Evolutionary conservation across 2,888 invertebrate species (phyloP), one percentile per base, ranked within the genome.

Genomic region (Chloroclysta siterata): DNA sequence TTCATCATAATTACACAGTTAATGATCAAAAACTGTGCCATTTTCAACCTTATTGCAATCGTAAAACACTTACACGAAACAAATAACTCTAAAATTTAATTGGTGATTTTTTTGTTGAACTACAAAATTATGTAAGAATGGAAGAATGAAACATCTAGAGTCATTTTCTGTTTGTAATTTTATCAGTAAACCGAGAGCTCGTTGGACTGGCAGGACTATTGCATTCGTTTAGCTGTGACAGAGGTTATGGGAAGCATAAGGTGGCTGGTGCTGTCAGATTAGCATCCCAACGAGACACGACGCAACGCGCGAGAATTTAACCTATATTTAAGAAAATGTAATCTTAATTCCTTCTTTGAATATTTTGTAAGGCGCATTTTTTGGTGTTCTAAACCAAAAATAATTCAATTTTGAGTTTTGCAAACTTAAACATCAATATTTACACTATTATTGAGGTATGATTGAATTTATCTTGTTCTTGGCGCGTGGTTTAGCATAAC

Each of bases 11-110:
- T 46, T 41, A 22, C 50, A 58, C 50, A n/a, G 33, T 44, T 41
- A 29, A 54, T 47, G 36, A 47, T 36, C 46, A 46, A 51, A 42
- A 52, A 47, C 42, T 39, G 11, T 62, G 22, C 48, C 52, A 28
- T 59, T 59, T 48, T 17, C 22, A 47, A 55, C 29, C 44, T 28
- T 50, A 55, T 55, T 59, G 44, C 51, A 63, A 46, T 63, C 8
- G 47, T 47, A 36, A 60, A 51, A 63, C 59, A 55, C 36, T 29
- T 58, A 48, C 63, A 63, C 57, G 57, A 62, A 56, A 46, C 13
- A 42, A 22, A 47, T 48, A 28, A 22, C n/a, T 6, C 28, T 1
- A 48, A 48, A 48, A 48, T 13, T n/a, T 5, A 13, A 48, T 22
- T 48, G 8, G n/a, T 28, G 4, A n/a, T 28, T 13, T 48, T 5